Base-by-base conservation (phyloP, 2,113 vertebrate genomes). In the Plestiodon gilberti region DNA sequence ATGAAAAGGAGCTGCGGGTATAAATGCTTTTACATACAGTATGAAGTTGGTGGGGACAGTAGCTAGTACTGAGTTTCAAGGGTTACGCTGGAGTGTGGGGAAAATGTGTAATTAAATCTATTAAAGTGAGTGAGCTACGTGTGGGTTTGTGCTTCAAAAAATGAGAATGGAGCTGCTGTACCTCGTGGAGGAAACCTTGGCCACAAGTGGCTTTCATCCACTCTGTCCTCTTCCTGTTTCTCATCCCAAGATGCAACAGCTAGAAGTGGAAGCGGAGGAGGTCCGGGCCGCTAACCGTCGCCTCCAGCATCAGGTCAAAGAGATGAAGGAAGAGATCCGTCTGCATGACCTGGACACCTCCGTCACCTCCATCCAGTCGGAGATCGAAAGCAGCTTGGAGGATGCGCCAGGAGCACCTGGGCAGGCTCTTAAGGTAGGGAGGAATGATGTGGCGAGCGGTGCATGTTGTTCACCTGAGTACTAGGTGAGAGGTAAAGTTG, bases 241-340 rank as follows among this genome's bases (percentile, higher is more conserved):
- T 38, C 6, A 55, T 35, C 33, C 2, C 4, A 85, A 95, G 95
- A 88, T 93, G 86, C 93, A 94, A 3, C 91, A 85, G 0, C 89
- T 94, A 1, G 93, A 77, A 70, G 79, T 33, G 0, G 94, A 95
- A 85, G 89, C 93, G 0, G 85, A 67, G 2, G 95, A 93, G 78
- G 91, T 93, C 0, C 83, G 94, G 71, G 82, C 83, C 17, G 64
- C 93, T 0, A 82, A 93, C 52, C 77, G 89, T 43, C 85, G 92
- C 33, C 88, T 95, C 77, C 95, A 94, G 89, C 83, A 88, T 7
- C 88, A 84, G 0, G 91, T 95, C 35, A 93, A 77, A 0, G 94
- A 95, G 75, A 85, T 95, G 79, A 94, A 94, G 48, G 95, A 95
- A n/a, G 93, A 94, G 86, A 92, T 93, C 3, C 89, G 86, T n/a